A percentile compares a stretch with the other conserved stretches of the same genome.
phyloP scores from a whole-genome alignment of 37 sponge, comb jelly and placozoan species.

The Mnemiopsis leidyi region DNA sequence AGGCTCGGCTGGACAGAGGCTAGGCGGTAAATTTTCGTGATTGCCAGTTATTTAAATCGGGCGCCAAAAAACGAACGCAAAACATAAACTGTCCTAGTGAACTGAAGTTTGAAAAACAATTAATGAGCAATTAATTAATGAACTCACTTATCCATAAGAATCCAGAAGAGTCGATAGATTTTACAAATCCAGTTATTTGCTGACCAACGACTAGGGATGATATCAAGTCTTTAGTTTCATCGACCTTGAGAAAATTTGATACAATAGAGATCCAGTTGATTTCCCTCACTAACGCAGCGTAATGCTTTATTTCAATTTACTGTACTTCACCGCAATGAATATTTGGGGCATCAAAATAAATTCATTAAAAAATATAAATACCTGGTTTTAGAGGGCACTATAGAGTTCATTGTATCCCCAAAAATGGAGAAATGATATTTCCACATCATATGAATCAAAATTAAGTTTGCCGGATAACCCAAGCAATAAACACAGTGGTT shows the following conservation, averaged over 20 bases:
- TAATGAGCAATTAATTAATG: no score
- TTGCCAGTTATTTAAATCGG: no score
- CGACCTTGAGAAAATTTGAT: constrained; percentile 18
- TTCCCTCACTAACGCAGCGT: no score
- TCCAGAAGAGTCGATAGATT: neutral
- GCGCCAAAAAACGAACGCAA: no score
- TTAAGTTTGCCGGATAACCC: neutral
- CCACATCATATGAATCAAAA: neutral
- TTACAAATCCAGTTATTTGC: constrained; percentile 14
- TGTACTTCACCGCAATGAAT: no score
- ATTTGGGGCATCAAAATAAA: no score
- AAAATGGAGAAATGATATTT: neutral
- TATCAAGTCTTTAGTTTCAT: constrained; percentile 32
- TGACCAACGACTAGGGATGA: neutral
- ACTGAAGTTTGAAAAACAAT: no score
- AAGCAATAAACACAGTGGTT: neutral
- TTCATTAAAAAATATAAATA: no score
- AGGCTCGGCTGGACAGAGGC: neutral
- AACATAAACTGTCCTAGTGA: no score
- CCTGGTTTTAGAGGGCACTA: neutral
- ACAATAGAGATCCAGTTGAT: no score
- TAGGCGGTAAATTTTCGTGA: neutral
- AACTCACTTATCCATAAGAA: constrained; percentile 62
- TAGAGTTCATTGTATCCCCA: neutral
- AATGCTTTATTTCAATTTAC: no score